Base-by-base conservation (phyloP, 2,888 invertebrate genomes). In the Orthosia incerta region DNA sequence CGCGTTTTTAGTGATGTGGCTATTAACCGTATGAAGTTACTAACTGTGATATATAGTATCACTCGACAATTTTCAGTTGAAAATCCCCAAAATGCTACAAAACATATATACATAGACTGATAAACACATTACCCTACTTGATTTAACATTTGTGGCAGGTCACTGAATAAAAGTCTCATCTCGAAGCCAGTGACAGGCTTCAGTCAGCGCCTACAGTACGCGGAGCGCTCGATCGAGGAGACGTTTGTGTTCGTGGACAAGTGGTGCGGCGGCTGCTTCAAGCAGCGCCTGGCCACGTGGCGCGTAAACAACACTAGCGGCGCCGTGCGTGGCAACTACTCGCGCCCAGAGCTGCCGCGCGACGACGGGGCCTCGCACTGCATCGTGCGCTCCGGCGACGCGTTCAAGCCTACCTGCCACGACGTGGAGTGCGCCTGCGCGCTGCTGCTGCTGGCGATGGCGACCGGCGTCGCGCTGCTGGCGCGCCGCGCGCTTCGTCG, bases 381-480 rank as follows among this genome's bases (percentile, higher is more conserved):
- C 60, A 31, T 69, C 7, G 59, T 71, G 53, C 46, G 31, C 23
- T 16, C 39, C 23, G 75, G 81, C 16, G 90, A 90, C 16, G 97
- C 91, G 46, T 96, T 97, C 23, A 90, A 91, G 1, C 97, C 98
- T 23, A 90, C 89, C 0, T 98, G 98, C 98, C 93, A 97, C 65
- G 97, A 97, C 1, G 81, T 0, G 2, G 16, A 11, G 12, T 70
- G 72, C 62, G 48, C 20, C 61, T 26, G 51, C n/a, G 67, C 90
- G 7, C 93, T 74, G 95, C 78, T 96, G 94, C 20, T 79, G 26
- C 86, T 89, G 18, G 92, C 90, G 64, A 97, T 98, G 84, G 13
- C 63, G 60, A 48, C 85, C 87, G 50, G 50, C 11, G 59, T 39
- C 74, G 68, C 83, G 56, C 45, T 76, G 11, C n/a, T 76, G 85